Evolutionary conservation across 2,888 invertebrate genomes (phyloP).

Genomic region (Tanytarsus gracilentus): DNA sequence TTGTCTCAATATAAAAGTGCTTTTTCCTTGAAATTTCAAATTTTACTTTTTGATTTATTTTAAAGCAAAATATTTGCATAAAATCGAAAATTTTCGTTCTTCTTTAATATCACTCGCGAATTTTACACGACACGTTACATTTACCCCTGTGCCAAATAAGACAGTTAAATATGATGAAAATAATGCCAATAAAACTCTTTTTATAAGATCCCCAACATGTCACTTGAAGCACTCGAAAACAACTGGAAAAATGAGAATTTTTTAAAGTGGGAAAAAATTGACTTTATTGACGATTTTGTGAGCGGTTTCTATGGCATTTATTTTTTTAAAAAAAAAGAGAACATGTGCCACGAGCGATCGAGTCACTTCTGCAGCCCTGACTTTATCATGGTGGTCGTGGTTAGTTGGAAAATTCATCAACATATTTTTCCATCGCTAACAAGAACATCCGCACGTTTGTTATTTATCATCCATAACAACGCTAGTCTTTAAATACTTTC

Average conservation of each 20-base stretch:
- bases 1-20: no score
- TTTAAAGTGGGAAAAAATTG: slow-evolving; percentile 17
- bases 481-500: no score
- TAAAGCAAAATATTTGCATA: no score
- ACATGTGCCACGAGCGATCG: not conserved
- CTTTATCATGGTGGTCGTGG: no score
- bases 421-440: not conserved
- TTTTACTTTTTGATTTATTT: no score
- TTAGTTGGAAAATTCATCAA: not conserved
- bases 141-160: no score
- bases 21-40: no score
- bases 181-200: not conserved
- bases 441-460: not conserved
- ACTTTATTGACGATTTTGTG: not conserved
- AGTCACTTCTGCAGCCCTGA: no score
- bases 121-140: no score
- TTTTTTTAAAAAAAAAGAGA: not conserved
- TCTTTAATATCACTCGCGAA: no score
- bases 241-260: slow-evolving; percentile 9
- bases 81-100: no score
- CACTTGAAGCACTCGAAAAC: slow-evolving; percentile 19
- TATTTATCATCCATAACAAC: slow-evolving; percentile 7
- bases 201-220: slow-evolving; percentile 8
- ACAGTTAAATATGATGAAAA: not conserved
- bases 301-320: not conserved